A percentile compares a stretch with the other conserved stretches of the same genome.
phyloP scores from a whole-genome alignment of 1,140 invertebrate species.

The Drosophila kurseongensis region DNA sequence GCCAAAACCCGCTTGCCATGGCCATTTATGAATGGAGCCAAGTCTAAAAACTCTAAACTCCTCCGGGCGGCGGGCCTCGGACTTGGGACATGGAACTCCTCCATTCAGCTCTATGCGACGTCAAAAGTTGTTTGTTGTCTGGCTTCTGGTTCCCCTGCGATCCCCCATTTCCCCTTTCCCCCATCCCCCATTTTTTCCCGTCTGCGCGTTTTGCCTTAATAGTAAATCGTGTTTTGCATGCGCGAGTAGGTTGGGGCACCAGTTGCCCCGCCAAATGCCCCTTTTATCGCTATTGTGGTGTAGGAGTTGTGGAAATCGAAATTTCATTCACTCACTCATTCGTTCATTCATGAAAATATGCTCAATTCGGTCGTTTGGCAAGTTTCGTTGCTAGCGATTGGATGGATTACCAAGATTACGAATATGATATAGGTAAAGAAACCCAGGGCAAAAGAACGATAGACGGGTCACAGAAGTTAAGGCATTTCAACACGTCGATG shows the following conservation, averaged over 20 bases:
- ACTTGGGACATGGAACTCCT: constrained; percentile 27
- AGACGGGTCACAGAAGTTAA: constrained; percentile 15
- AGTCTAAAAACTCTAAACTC: constrained; percentile 39
- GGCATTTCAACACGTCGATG: constrained; percentile 70
- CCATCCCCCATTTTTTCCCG: constrained; percentile 15
- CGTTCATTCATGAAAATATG: constrained; percentile 73
- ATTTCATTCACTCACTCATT: constrained; percentile 31
- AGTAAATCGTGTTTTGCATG: constrained; percentile 83
- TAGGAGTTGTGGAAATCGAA: constrained; percentile 60
- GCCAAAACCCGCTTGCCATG: constrained; percentile 60
- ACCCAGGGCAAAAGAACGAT: neutral
- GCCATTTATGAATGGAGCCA: constrained; percentile 74
- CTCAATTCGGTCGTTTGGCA: constrained; percentile 57
- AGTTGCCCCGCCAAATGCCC: neutral
- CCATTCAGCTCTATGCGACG: constrained; percentile 49
- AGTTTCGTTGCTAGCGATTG: constrained; percentile 35
- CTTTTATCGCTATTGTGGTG: constrained; percentile 25
- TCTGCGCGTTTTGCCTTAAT: constrained; percentile 78
- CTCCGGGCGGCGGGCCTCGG: constrained; percentile 18
- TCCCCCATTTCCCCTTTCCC: neutral
- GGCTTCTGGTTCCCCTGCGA: constrained; percentile 33
- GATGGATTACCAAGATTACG: constrained; percentile 36
- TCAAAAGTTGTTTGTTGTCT: constrained; percentile 59
- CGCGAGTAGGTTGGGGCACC: constrained; percentile 64
- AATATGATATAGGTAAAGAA: constrained; percentile 28